Evolutionary conservation across 2,797 vertebrate genomes (phyloP).

Genomic region (Gadopsis marmoratus): DNA sequence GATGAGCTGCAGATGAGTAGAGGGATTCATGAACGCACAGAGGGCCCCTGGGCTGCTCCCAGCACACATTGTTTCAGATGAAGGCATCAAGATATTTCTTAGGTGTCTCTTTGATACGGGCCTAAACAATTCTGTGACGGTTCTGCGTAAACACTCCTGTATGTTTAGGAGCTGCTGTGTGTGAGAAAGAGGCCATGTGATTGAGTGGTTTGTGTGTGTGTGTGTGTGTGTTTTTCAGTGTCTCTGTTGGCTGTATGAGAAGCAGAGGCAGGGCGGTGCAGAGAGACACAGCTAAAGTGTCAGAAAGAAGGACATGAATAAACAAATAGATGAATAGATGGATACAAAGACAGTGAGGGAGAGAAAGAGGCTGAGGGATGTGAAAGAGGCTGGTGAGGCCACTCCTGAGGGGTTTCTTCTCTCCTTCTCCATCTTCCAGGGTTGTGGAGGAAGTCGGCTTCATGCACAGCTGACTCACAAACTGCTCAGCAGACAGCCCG

Average conservation of each 20-base stretch:
- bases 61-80: slow-evolving; percentile 49
- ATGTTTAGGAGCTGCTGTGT: slow-evolving; percentile 32
- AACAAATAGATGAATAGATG: slow-evolving; percentile 69
- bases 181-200: slow-evolving; percentile 29
- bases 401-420: slow-evolving; percentile 47
- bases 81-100: slow-evolving; percentile 46
- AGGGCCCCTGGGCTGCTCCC: slow-evolving; percentile 54
- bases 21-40: slow-evolving; percentile 28
- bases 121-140: slow-evolving; percentile 54
- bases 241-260: slow-evolving; percentile 34
- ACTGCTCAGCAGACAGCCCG: slow-evolving; percentile 56
- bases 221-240: slow-evolving; percentile 13
- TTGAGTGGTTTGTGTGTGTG: slow-evolving; percentile 13
- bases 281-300: slow-evolving; percentile 48
- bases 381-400: slow-evolving; percentile 56
- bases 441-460: slow-evolving; percentile 56
- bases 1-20: slow-evolving; percentile 40
- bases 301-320: slow-evolving; percentile 66
- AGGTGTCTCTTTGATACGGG: slow-evolving; percentile 61
- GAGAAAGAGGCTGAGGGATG: slow-evolving; percentile 53
- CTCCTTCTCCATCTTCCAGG: slow-evolving; percentile 45
- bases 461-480: slow-evolving; percentile 62
- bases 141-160: slow-evolving; percentile 57
- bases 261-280: slow-evolving; percentile 31
- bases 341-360: slow-evolving; percentile 63